Base-by-base conservation (phyloP, 2,888 invertebrate species). In the Drosophila pseudotalamancana region DNA sequence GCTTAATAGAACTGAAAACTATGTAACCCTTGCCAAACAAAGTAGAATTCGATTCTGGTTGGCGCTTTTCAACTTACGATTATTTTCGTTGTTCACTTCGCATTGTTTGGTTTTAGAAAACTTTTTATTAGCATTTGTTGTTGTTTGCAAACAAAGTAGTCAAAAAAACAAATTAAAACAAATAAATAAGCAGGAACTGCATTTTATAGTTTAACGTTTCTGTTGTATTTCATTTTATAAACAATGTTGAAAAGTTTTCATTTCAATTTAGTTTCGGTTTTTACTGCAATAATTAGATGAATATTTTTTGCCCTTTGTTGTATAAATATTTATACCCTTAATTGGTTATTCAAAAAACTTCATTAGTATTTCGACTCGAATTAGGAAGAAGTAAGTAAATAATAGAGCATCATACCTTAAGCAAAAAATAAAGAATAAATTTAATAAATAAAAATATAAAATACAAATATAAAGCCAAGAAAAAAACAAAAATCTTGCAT, bases 281-380 rank as follows among this genome's bases (percentile, higher is more conserved):
- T 49, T 59, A 5, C 31, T 35, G 19, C 31, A 39, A 53, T 46
- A 69, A 61, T 65, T 71, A 31, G n/a, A 8, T 27, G 19, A n/a
- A 25, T 16, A 23, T 27, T 51, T 65, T 59, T 48, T 25, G 23
- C 11, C 40, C n/a, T 29, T 39, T 37, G 14, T 21, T 29, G 37
- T 35, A 48, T 27, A n/a, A 16, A 18, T n/a, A 37, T 35, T 48
- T 39, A 16, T 14, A 19, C n/a, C 11, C 12, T 25, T 60, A 32
- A 68, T 51, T 60, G 16, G 32, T 5, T 16, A 61, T 8, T 4
- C 14, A 31, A 64, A 55, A 54, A 49, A 67, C 46, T 40, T 48
- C 16, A 18, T 31, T 12, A 42, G 34, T 8, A 4, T 29, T 19
- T 23, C n/a, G 27, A 27, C 8, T 6, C 12, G 14, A 6, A 14